Conservation (phyloP, 2,113 vertebrate species). For the Lagopus leucura region DNA sequence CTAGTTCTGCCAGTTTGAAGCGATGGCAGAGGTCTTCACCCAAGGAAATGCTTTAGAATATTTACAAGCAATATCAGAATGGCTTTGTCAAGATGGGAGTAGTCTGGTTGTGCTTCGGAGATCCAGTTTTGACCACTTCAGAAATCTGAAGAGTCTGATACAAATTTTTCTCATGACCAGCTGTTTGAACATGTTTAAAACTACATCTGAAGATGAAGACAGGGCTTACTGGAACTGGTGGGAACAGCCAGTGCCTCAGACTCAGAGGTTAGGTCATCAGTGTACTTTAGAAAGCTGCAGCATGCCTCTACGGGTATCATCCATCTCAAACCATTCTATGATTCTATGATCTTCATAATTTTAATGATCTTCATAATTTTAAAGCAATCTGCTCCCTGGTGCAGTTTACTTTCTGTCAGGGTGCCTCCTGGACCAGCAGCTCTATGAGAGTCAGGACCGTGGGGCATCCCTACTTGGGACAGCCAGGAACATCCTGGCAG, state of each 20-base stretch:
- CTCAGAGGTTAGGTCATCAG: neutral
- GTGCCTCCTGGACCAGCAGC: neutral
- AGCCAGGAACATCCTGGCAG: neutral
- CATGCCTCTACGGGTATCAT: neutral
- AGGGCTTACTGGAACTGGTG: rapidly evolving
- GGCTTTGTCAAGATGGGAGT: neutral
- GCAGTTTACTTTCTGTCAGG: neutral
- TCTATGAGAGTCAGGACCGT: rapidly evolving
- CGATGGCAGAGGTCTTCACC: neutral
- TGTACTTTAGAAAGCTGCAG: neutral
- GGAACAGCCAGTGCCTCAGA: neutral
- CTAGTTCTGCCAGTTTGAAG: neutral
- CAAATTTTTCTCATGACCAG: rapidly evolving
- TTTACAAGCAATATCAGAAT: neutral
- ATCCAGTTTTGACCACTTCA: rapidly evolving
- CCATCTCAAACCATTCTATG: too few species aligned
- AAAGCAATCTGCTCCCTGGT: neutral
- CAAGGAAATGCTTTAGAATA: neutral
- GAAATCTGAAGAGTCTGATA: neutral
- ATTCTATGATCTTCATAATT: neutral
- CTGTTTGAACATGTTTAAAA: neutral
- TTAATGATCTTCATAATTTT: neutral
- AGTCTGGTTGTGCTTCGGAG: rapidly evolving
- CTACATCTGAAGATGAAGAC: neutral
- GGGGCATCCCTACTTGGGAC: neutral